Conservation (phyloP, 2,797 vertebrate genomes). For the Uromys caudimaculatus region DNA sequence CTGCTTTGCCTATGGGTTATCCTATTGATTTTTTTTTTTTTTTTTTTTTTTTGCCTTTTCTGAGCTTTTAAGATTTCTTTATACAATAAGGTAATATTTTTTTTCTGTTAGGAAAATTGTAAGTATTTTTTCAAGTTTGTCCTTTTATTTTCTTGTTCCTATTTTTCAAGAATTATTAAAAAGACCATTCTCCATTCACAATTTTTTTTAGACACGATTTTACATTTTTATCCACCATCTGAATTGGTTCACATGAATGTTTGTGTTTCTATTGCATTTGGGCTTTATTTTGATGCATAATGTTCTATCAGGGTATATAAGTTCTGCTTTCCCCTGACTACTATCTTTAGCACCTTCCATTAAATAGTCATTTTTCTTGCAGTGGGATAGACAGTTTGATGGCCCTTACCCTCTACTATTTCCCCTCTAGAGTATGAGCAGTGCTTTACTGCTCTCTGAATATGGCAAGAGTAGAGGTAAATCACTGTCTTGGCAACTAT, state of each 20-base stretch:
- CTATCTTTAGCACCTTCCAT: not conserved
- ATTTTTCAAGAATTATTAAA: not conserved
- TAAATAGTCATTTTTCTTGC: not conserved
- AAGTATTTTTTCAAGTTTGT: not conserved
- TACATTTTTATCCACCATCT: not conserved
- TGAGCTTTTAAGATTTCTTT: not conserved
- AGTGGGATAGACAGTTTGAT: not conserved
- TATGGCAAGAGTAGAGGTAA: no score
- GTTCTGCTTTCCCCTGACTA: not conserved
- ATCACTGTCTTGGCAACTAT: not conserved
- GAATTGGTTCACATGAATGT: not conserved
- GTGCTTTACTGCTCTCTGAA: not conserved
- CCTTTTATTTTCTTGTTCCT: not conserved
- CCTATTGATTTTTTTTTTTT: not conserved
- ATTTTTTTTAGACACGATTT: not conserved
- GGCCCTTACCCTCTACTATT: not conserved
- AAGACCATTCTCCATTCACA: not conserved
- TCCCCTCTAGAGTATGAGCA: not conserved
- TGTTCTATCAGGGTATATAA: not conserved
- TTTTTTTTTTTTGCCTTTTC: not conserved
- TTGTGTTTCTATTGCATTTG: not conserved
- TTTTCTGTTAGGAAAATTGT: not conserved
- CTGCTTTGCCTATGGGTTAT: not conserved
- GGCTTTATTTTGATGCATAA: not conserved
- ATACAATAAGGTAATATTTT: not conserved